Percentiles rank a stretch among this genome's conserved stretches.
Conservation (phyloP, 1,140 invertebrate genomes). For the Trichonephila clavipes region DNA sequence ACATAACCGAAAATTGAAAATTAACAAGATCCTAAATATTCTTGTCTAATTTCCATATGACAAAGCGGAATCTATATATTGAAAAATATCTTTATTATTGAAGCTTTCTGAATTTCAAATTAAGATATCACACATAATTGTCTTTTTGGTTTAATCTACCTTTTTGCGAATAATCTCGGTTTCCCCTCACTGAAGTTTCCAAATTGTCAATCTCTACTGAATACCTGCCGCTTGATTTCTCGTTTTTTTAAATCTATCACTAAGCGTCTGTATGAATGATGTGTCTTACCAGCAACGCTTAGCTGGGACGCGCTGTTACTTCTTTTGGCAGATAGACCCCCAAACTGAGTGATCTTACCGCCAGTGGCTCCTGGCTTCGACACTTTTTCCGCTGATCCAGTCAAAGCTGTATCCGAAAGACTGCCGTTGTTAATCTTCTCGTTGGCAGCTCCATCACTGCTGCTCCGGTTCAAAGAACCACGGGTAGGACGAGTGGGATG, state of each 20-base stretch:
- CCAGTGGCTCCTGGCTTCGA: constrained; percentile 80
- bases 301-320: constrained; percentile 97
- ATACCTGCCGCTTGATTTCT: too few relatives aligned
- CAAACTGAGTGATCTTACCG: constrained; percentile 77
- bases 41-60: too few relatives aligned
- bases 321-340: constrained; percentile 88
- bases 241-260: not conserved
- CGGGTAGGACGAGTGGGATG: constrained; percentile 77
- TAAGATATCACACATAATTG: too few relatives aligned
- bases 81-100: too few relatives aligned
- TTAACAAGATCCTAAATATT: too few relatives aligned
- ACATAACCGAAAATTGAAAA: too few relatives aligned
- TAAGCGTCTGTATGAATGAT: constrained; percentile 51
- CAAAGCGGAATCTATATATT: too few relatives aligned
- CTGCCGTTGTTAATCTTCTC: constrained; percentile 88
- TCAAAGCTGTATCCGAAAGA: constrained; percentile 90
- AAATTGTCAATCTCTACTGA: too few relatives aligned
- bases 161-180: too few relatives aligned
- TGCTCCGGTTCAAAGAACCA: constrained; percentile 61
- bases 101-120: too few relatives aligned
- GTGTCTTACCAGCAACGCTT: constrained; percentile 91
- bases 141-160: too few relatives aligned
- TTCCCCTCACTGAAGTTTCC: too few relatives aligned
- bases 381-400: constrained; percentile 24
- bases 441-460: constrained; percentile 66